Evolutionary conservation across 2,113 vertebrate species (phyloP).

Genomic region (Aegotheles bennettii): DNA sequence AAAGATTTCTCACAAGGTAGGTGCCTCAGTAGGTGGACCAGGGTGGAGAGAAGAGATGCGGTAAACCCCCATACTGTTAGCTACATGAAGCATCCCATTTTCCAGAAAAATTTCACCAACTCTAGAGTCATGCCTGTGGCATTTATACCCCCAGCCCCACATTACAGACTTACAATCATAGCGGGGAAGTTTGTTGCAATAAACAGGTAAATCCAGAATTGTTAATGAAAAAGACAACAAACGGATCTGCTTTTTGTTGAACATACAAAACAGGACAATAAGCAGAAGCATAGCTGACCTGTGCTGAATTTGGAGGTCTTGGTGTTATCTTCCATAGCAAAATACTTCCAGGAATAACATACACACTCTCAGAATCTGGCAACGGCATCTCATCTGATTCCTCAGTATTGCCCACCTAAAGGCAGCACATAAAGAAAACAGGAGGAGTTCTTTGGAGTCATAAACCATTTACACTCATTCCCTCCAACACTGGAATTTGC

Average conservation of each 20-base stretch:
- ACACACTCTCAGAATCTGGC: conserved; percentile 90
- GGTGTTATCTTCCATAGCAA: conserved; percentile 94
- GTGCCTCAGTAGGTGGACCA: neutral
- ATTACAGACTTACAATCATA: neutral
- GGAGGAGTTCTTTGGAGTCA: neutral
- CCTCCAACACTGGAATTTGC: neutral
- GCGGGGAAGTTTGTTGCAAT: neutral
- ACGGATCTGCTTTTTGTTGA: neutral
- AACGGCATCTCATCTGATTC: conserved; percentile 91
- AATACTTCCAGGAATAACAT: conserved; percentile 89
- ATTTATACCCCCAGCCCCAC: neutral
- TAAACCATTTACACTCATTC: neutral
- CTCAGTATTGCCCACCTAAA: conserved; percentile 78
- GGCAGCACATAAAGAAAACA: neutral
- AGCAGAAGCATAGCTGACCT: conserved; percentile 74
- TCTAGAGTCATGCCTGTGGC: neutral
- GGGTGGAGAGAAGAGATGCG: neutral
- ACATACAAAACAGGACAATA: neutral
- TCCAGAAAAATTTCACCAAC: neutral
- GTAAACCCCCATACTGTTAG: neutral
- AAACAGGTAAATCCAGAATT: neutral
- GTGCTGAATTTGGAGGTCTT: conserved; percentile 89
- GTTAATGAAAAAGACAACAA: neutral
- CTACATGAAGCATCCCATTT: neutral
- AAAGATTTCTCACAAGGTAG: neutral